A percentile compares a stretch with the other conserved stretches of the same genome.
These are phyloP conservation scores for Cephalopachus bancanus DNA, from an alignment of 2,797 vertebrate species.

Conservation along the genomic window DNA sequence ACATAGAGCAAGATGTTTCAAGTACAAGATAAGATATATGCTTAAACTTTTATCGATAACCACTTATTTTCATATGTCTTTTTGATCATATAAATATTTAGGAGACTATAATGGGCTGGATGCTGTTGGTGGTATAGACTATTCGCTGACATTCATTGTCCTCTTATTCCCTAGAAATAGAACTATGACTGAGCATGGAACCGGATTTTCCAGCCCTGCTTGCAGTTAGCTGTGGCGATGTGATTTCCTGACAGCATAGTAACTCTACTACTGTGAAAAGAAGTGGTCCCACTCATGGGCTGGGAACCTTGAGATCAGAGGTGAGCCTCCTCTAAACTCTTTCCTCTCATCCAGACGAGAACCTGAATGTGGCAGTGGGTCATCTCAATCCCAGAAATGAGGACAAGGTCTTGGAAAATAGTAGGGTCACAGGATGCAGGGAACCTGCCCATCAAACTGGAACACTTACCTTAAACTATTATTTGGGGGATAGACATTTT, in stretches of 20 bases:
- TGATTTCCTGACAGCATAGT: neutral
- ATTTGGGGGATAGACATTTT: neutral
- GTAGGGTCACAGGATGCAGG: neutral
- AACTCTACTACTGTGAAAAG: no score
- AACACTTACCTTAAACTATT: neutral
- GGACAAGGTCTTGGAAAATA: neutral
- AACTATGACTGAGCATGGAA: neutral
- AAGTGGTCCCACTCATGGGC: neutral
- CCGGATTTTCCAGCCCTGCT: neutral
- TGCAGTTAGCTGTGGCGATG: neutral
- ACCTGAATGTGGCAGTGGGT: neutral
- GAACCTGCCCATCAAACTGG: neutral
- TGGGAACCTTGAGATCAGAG: neutral
- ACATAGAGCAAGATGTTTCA: neutral
- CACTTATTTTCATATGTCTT: neutral
- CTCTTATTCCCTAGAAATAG: neutral
- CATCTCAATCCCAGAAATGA: neutral
- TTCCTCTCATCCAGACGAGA: neutral
- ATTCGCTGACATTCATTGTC: neutral
- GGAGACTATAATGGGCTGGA: neutral
- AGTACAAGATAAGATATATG: neutral
- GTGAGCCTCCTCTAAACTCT: neutral
- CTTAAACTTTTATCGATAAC: conserved; percentile 26
- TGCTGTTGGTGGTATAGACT: no score
- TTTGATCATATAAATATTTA: neutral